Percentiles rank a stretch among this genome's conserved stretches.
Evolutionary conservation across 2,888 invertebrate species (phyloP).

Genomic region (Frankliniella intonsa): DNA sequence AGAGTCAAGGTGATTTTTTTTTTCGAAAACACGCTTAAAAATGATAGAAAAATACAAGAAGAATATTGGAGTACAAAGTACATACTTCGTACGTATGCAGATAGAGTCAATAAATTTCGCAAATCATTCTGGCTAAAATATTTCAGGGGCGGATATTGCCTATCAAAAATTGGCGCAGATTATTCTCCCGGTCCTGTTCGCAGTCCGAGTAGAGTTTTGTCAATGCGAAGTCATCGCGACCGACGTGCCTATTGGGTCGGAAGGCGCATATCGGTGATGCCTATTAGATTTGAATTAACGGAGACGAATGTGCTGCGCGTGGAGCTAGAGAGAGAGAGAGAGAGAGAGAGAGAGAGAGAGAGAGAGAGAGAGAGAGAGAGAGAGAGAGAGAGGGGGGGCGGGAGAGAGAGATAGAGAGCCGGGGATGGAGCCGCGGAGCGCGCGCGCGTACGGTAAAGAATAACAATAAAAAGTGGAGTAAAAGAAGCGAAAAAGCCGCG

Average conservation of each 20-base stretch:
- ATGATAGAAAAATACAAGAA: too few species aligned
- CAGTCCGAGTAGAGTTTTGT: too few species aligned
- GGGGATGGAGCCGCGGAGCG: slow-evolving; percentile 28
- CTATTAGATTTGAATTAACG: slow-evolving; percentile 30
- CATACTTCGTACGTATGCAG: too few species aligned
- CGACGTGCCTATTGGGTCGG: neutral
- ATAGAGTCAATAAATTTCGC: too few species aligned
- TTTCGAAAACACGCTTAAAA: too few species aligned
- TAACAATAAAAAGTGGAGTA: neutral
- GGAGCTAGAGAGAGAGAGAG: slow-evolving; percentile 27
- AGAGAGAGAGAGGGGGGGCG: slow-evolving; percentile 32
- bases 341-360: slow-evolving; percentile 32
- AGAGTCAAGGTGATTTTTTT: too few species aligned
- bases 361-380: slow-evolving; percentile 28
- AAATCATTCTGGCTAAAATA: too few species aligned
- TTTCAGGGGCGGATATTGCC: too few species aligned
- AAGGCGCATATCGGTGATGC: slow-evolving; percentile 24
- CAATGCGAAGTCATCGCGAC: neutral
- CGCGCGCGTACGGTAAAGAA: neutral
- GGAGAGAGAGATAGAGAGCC: slow-evolving; percentile 29
- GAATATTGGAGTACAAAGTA: too few species aligned
- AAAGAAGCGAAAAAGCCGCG: neutral
- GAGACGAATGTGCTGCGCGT: slow-evolving; percentile 32
- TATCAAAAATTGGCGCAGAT: too few species aligned
- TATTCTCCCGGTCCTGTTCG: too few species aligned